phyloP scores from a whole-genome alignment of 2,113 vertebrate species.

The Thalassoma bifasciatum region DNA sequence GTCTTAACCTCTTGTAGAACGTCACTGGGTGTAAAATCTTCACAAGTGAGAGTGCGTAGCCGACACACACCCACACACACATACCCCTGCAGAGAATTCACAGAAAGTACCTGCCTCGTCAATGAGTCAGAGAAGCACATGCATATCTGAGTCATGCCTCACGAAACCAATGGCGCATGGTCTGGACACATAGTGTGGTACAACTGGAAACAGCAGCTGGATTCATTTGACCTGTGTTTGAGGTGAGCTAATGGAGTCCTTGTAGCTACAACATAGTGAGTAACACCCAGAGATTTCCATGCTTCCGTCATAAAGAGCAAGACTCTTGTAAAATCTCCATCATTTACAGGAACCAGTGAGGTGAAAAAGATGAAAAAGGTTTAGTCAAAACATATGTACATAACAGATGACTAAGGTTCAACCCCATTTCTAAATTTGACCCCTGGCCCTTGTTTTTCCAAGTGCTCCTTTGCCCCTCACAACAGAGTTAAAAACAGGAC shows the following conservation, averaged over 20 bases:
- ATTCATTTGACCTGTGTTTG: conserved; percentile 45
- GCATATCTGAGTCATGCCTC: conserved; percentile 48
- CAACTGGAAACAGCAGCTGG: conserved; percentile 29
- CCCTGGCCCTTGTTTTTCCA: too few relatives aligned
- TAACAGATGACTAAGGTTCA: not conserved
- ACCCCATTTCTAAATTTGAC: too few relatives aligned
- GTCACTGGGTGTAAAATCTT: conserved; percentile 46
- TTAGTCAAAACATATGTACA: conserved; percentile 1
- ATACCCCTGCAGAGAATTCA: not conserved
- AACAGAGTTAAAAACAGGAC: too few relatives aligned
- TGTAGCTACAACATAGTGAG: conserved; percentile 40
- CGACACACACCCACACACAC: conserved; percentile 4
- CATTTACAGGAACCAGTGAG: conserved; percentile 31
- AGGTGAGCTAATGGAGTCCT: conserved; percentile 49
- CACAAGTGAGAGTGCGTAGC: not conserved
- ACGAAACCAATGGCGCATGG: conserved; percentile 42
- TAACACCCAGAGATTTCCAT: conserved; percentile 34
- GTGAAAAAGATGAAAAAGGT: conserved; percentile 28
- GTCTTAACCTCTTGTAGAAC: conserved; percentile 11
- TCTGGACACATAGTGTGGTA: conserved; percentile 22
- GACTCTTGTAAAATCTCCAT: not conserved
- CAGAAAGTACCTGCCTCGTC: conserved; percentile 8
- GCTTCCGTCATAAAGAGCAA: conserved; percentile 5
- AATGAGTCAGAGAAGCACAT: conserved; percentile 45
- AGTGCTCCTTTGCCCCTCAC: too few relatives aligned